These are phyloP conservation scores for Salpingus planirostris DNA, from an alignment of 2,888 invertebrate species.

Conservation along the genomic window DNA sequence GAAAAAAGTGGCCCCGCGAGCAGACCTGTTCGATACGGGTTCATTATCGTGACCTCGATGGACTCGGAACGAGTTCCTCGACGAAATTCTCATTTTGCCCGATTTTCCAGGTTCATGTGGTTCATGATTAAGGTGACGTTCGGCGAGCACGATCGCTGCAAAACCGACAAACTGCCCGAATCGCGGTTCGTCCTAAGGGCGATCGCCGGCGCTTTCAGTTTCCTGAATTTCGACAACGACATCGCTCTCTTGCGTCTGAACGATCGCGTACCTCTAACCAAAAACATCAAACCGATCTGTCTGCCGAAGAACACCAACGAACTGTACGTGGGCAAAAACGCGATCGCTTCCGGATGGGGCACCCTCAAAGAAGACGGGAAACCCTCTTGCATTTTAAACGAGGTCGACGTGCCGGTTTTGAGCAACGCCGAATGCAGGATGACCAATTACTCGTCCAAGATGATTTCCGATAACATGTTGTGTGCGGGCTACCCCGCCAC, in stretches of 20 bases:
- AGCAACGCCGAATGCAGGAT: constrained; percentile 63
- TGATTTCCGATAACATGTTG: constrained; percentile 85
- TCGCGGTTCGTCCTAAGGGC: constrained; percentile 71
- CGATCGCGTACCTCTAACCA: constrained; percentile 69
- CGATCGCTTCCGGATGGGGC: constrained; percentile 80
- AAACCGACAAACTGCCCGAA: constrained; percentile 61
- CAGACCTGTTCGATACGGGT: too few relatives aligned
- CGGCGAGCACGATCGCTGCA: constrained; percentile 79
- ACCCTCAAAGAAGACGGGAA: constrained; percentile 78
- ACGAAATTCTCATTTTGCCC: too few relatives aligned
- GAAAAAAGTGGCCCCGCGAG: too few relatives aligned
- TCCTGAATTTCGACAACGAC: constrained; percentile 81
- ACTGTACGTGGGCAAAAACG: constrained; percentile 62
- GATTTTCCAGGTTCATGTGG: constrained; percentile 74
- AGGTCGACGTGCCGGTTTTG: constrained; percentile 71
- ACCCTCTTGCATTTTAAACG: constrained; percentile 72
- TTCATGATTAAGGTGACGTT: constrained; percentile 86
- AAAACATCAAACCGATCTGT: constrained; percentile 74
- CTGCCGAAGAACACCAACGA: constrained; percentile 61
- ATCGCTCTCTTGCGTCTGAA: constrained; percentile 75
- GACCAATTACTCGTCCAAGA: constrained; percentile 72
- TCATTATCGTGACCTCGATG: too few relatives aligned
- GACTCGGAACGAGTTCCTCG: too few relatives aligned
- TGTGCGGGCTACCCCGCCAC: constrained; percentile 68
- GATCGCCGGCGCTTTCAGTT: constrained; percentile 71